Percentiles rank a stretch among this genome's conserved stretches.
Conservation (phyloP, 2,113 vertebrate genomes). For the Todiramphus saurophagus region DNA sequence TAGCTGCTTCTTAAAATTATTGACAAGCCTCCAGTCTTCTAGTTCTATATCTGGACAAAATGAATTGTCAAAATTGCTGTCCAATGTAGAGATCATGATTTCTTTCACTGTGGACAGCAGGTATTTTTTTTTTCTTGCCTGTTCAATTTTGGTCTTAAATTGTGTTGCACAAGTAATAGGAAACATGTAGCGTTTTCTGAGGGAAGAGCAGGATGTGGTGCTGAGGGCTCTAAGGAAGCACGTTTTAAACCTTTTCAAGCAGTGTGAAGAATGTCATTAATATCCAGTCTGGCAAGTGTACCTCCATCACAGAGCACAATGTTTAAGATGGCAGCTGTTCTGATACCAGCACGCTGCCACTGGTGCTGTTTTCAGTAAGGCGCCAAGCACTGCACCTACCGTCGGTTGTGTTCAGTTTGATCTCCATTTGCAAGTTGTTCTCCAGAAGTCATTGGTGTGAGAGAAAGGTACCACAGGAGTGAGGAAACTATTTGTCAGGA, state of each 20-base stretch:
- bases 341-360: background rate
- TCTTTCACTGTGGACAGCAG: background rate
- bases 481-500: background rate
- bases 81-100: background rate
- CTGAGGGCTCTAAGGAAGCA: background rate
- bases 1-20: background rate
- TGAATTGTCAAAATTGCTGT: background rate
- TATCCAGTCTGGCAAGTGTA: background rate
- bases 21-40: background rate
- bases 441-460: background rate
- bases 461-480: background rate
- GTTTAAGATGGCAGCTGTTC: background rate
- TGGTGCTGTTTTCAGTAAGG: background rate
- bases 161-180: background rate
- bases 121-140: background rate
- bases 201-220: background rate
- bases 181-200: background rate
- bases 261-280: background rate
- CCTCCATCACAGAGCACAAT: rapidly evolving
- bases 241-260: background rate
- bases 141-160: background rate
- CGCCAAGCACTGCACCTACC: background rate
- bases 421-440: rapidly evolving
- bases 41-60: background rate
- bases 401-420: background rate